Evolutionary conservation across 2,113 vertebrate species (phyloP).

Genomic region (Chauna torquata): DNA sequence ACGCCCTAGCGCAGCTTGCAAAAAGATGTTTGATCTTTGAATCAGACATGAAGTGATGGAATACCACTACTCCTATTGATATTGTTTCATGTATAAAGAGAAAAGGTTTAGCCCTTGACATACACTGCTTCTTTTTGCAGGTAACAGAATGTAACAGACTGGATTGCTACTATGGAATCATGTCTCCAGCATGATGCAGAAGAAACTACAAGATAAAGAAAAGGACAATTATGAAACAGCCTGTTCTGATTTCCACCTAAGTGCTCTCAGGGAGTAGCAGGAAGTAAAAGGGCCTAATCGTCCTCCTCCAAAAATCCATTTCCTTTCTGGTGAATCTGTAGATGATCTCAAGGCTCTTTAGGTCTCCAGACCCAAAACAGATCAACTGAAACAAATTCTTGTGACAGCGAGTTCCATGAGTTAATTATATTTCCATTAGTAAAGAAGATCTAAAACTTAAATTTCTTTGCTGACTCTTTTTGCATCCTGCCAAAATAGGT

Average conservation of each 20-base stretch:
- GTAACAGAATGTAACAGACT: background rate
- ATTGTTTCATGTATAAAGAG: background rate
- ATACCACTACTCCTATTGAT: background rate
- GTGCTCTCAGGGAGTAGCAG: background rate
- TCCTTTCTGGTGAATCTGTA: background rate
- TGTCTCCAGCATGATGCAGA: background rate
- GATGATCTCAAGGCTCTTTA: background rate
- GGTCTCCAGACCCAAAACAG: background rate
- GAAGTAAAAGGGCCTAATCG: background rate
- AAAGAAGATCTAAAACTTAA: constrained; percentile 37
- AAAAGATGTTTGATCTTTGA: background rate
- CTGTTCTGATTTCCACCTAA: constrained; percentile 12
- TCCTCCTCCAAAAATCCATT: background rate
- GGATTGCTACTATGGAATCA: background rate
- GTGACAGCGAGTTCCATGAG: background rate
- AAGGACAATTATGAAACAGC: constrained; percentile 61
- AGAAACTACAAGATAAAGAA: constrained; percentile 40
- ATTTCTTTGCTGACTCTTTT: background rate
- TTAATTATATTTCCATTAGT: constrained; percentile 57
- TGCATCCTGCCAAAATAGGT: background rate
- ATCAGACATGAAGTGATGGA: background rate
- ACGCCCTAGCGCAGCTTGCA: background rate
- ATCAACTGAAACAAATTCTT: background rate
- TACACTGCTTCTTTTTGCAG: background rate
- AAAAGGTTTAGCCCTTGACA: background rate